Base-by-base conservation (phyloP, 2,797 vertebrate species). In the Aulostomus chinensis region DNA sequence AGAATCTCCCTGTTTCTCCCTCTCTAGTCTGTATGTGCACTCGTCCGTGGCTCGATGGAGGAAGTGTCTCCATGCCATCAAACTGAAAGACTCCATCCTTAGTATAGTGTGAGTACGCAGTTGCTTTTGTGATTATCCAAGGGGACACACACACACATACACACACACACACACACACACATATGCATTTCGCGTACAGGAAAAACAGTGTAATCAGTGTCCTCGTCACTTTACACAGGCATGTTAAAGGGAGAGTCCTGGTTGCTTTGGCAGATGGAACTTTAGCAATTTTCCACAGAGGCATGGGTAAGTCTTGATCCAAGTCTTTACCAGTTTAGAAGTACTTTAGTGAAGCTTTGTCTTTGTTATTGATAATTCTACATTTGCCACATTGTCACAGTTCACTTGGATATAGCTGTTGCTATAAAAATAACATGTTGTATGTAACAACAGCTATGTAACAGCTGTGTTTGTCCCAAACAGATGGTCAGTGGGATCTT, bases 21-120 rank as follows among this genome's bases (percentile, higher is more conserved):
- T 55, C 65, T 61, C 1, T 31, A 99, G 97, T 91, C 86, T 99
- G 15, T 98, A 99, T 0, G 96, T 99, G 14, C 97, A 99, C 78
- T 99, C 96, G 0, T 95, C 96, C 0, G 94, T 98, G 45, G 93
- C 93, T 41, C 92, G 93, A 60, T 99, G 97, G 96, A 97, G 94
- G 87, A 97, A 96, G 69, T 98, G 97, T 86, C 94, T 99, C 41
- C 97, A 98, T 35, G 96, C 97, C 0, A 98, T 98, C 85, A 98
- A 97, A 82, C 90, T 99, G 50, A 99, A 99, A 85, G 97, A 99
- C 73, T 96, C 97, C 1, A 97, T 99, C 48, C 91, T 99, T 57
- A 93, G 95, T 72, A 87, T 99, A 30, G 97, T 98, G 97, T 99
- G 89, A 84, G 96, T 92, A 47, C 20, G 12, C 6, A 25, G 17